Conservation (phyloP, 1,140 invertebrate species). For the Ceratoteleas bidentatus region DNA sequence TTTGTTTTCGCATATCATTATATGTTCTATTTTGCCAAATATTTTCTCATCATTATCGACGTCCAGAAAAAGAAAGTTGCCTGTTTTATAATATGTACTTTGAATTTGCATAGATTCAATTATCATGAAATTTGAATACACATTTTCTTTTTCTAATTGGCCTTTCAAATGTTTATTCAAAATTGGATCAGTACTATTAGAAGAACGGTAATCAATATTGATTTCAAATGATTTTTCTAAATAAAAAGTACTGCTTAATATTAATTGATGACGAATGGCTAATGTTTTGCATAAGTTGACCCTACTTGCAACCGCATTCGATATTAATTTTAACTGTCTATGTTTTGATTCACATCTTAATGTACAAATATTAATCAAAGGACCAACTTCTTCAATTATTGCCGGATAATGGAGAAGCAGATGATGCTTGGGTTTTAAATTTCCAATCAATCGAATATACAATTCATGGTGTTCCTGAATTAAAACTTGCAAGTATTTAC, state of each 20-base stretch:
- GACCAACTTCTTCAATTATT: background rate
- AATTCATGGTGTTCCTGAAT: slow-evolving; percentile 3
- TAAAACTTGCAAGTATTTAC: background rate
- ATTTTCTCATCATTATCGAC: background rate
- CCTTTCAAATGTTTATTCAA: background rate
- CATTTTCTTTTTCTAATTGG: background rate
- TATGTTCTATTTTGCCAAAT: background rate
- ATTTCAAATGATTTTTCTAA: background rate
- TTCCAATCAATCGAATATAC: background rate
- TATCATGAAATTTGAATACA: background rate
- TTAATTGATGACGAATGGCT: background rate
- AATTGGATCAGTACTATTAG: background rate
- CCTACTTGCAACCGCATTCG: background rate
- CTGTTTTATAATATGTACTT: background rate
- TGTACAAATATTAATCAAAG: background rate
- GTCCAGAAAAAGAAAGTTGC: background rate
- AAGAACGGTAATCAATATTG: background rate
- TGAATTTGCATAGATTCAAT: background rate
- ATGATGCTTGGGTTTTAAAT: background rate
- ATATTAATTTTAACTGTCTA: background rate
- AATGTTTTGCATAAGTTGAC: background rate
- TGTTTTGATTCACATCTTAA: background rate
- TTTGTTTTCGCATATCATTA: background rate
- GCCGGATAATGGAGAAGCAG: background rate
- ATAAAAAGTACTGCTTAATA: background rate